These are phyloP conservation scores for Lepilemur ruficaudatus DNA, from an alignment of 2,797 vertebrate genomes.

Conservation along the genomic window DNA sequence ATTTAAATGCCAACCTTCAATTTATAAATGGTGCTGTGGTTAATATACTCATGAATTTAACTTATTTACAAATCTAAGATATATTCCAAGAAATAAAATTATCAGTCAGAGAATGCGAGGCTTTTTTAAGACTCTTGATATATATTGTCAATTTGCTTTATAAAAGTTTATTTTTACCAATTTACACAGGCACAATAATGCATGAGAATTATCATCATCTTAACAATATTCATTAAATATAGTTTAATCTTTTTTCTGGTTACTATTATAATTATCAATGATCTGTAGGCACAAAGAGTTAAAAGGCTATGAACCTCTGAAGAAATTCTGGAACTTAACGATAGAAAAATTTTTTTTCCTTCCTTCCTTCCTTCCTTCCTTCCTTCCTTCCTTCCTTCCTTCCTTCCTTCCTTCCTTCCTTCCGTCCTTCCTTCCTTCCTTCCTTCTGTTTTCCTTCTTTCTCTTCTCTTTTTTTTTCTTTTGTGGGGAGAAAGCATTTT, in stretches of 20 bases:
- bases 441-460: too few relatives aligned
- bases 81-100: constrained; percentile 24
- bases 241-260: background rate
- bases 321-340: constrained; percentile 18
- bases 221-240: background rate
- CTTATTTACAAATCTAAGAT: background rate
- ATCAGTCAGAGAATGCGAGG: background rate
- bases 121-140: background rate
- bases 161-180: constrained; percentile 5
- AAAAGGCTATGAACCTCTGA: background rate
- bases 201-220: background rate
- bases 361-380: too few relatives aligned
- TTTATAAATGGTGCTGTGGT: background rate
- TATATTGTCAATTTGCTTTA: background rate
- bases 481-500: background rate
- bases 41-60: background rate
- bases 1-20: background rate
- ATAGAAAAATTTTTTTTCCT: background rate
- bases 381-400: too few relatives aligned
- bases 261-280: background rate
- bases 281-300: background rate
- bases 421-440: rapidly evolving
- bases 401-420: rapidly evolving
- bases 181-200: background rate
- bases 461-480: background rate